Conservation (phyloP, 1,140 invertebrate species). For the Archivesica marissinica region DNA sequence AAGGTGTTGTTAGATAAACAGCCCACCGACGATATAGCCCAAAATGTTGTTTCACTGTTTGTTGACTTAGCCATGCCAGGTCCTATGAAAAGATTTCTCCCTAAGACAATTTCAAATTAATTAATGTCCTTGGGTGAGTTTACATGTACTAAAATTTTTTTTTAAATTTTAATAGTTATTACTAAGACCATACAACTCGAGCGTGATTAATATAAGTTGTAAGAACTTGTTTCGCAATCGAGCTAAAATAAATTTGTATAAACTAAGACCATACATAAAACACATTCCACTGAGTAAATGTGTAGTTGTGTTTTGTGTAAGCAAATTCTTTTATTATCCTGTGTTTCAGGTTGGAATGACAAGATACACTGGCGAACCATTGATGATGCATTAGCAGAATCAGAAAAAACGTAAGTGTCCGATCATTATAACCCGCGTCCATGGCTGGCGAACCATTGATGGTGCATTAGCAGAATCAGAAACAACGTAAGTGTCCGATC, state of each 20-base stretch:
- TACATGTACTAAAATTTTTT: neutral
- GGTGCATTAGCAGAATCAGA: too few species aligned
- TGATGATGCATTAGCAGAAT: constrained; percentile 84
- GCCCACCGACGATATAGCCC: too few species aligned
- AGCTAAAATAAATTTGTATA: too few species aligned
- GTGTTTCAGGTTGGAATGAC: constrained; percentile 79
- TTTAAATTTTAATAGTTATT: neutral
- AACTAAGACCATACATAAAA: neutral
- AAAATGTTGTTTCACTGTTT: too few species aligned
- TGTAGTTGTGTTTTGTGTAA: neutral
- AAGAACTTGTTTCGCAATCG: too few species aligned
- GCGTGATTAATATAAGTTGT: too few species aligned
- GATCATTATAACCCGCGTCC: too few species aligned
- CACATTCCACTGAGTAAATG: neutral
- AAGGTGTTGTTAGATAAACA: too few species aligned
- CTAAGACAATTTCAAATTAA: neutral
- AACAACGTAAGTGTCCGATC: too few species aligned
- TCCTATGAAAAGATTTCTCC: neutral
- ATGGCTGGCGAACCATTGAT: too few species aligned
- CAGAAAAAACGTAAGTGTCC: constrained; percentile 76
- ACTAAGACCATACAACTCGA: neutral
- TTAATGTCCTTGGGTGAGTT: neutral
- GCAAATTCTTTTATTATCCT: neutral
- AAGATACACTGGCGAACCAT: constrained; percentile 81
- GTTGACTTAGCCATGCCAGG: too few species aligned